Conservation (phyloP, 2,113 vertebrate species). For the Neopipo cinnamomea region DNA sequence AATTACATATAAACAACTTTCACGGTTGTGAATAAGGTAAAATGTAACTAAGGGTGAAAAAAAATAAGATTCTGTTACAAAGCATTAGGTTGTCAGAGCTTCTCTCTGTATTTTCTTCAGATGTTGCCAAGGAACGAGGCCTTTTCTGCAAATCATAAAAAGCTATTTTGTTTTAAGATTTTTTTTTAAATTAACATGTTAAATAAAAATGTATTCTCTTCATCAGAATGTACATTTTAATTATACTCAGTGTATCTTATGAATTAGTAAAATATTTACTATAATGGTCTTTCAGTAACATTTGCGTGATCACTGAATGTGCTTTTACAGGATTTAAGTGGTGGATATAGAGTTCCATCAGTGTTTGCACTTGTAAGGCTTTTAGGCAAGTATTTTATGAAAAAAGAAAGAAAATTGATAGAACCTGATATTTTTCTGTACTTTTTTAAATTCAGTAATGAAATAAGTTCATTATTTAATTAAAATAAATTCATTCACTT, state of each 20-base stretch:
- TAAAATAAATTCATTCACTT: neutral
- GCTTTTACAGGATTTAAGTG: neutral
- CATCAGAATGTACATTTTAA: neutral
- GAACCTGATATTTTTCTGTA: neutral
- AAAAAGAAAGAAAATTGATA: neutral
- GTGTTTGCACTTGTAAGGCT: neutral
- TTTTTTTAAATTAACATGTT: neutral
- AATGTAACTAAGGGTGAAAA: neutral
- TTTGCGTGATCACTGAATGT: neutral
- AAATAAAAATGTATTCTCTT: neutral
- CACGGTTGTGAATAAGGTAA: neutral
- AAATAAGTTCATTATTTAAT: neutral
- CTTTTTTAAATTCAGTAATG: neutral
- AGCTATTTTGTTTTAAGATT: neutral
- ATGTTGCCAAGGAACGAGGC: neutral
- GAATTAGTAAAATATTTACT: neutral
- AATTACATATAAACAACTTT: neutral
- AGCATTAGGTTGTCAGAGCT: neutral
- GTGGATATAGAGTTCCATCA: neutral
- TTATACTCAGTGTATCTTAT: neutral
- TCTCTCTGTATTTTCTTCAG: neutral
- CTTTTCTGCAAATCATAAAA: neutral
- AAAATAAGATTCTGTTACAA: neutral
- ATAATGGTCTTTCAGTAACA: neutral
- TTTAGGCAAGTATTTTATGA: neutral